These are phyloP conservation scores for Chiridota heheva DNA, from an alignment of 35 echinoderm and acorn worm species.

Conservation along the genomic window DNA sequence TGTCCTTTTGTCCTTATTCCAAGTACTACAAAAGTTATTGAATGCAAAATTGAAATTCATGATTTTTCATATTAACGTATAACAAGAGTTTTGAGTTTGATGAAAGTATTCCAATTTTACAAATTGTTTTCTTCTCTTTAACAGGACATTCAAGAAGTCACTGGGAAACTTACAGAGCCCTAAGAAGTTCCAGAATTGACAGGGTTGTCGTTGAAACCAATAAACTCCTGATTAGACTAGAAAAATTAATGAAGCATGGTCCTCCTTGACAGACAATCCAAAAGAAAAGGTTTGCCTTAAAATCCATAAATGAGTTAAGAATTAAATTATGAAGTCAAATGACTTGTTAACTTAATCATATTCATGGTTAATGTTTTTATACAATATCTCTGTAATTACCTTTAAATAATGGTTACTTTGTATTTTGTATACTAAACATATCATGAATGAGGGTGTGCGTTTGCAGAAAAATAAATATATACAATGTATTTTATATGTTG, in stretches of 20 bases:
- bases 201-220: slow-evolving; percentile 87
- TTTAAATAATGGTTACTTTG: too few relatives aligned
- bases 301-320: neutral
- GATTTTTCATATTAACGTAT: neutral
- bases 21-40: neutral
- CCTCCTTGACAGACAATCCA: slow-evolving; percentile 55
- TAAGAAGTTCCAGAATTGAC: slow-evolving; percentile 71
- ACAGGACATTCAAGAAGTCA: slow-evolving; percentile 71
- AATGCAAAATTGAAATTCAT: neutral
- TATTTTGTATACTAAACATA: too few relatives aligned
- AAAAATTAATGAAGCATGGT: slow-evolving; percentile 75
- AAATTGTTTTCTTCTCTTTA: slow-evolving; percentile 7
- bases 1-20: neutral
- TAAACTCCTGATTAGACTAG: slow-evolving; percentile 82
- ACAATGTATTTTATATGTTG: too few relatives aligned
- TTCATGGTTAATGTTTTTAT: too few relatives aligned
- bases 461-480: too few relatives aligned
- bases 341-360: neutral
- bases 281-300: slow-evolving; percentile 78
- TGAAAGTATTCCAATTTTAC: neutral
- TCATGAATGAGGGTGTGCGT: too few relatives aligned
- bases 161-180: slow-evolving; percentile 63
- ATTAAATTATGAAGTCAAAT: neutral
- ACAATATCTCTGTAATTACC: too few relatives aligned
- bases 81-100: neutral